Evolutionary conservation across 2,113 vertebrate species (phyloP).

Genomic region (Passer domesticus): DNA sequence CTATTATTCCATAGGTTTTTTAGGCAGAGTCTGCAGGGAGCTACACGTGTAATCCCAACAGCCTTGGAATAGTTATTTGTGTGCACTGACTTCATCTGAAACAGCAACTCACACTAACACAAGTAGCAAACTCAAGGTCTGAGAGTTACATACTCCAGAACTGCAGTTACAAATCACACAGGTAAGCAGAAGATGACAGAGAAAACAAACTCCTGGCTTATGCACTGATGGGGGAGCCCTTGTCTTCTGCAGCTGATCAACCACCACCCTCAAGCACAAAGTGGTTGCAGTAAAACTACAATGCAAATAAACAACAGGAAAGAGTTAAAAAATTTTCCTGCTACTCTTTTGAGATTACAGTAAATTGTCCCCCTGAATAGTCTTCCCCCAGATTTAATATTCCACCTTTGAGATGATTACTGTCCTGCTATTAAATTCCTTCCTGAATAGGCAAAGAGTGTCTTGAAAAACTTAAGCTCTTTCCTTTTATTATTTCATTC

Average conservation of each 20-base stretch:
- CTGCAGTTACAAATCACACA: background rate
- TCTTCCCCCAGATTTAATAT: background rate
- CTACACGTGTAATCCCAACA: background rate
- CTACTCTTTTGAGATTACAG: background rate
- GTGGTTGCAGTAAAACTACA: background rate
- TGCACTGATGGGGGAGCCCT: background rate
- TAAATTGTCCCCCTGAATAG: background rate
- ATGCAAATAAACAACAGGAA: background rate
- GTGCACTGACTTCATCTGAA: background rate
- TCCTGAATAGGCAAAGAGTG: background rate
- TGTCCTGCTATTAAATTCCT: background rate
- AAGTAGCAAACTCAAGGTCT: background rate
- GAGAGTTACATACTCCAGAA: background rate
- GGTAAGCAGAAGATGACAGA: background rate
- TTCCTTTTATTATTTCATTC: background rate
- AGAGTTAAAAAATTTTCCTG: background rate
- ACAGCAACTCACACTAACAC: too few species aligned
- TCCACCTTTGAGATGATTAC: background rate
- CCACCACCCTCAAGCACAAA: background rate
- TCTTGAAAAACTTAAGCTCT: background rate
- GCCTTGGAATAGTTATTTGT: background rate
- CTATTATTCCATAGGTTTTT: background rate
- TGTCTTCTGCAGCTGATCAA: background rate
- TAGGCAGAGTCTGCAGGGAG: background rate
- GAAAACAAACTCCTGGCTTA: background rate